Evolutionary conservation across 2,113 vertebrate genomes (phyloP).

Genomic region (Elaphurus davidianus): DNA sequence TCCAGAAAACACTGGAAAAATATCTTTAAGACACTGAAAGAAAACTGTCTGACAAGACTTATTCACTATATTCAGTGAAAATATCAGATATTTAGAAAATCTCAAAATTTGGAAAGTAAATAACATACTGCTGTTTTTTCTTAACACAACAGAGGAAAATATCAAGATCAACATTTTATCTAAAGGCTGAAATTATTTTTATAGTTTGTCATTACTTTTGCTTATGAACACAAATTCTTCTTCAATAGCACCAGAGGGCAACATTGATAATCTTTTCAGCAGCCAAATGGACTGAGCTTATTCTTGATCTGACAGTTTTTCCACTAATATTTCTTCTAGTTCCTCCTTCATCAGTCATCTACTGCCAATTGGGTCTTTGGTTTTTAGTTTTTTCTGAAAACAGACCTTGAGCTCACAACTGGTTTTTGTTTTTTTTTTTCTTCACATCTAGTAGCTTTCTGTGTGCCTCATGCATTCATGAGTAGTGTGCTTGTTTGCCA

Average conservation of each 20-base stretch:
- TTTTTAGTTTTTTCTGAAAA: neutral
- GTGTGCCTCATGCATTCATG: neutral
- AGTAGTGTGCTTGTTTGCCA: neutral
- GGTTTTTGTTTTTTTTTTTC: neutral
- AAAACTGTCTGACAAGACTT: neutral
- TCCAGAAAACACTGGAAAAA: neutral
- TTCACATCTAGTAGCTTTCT: neutral
- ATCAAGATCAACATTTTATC: neutral
- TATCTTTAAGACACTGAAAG: neutral
- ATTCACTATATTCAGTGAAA: neutral
- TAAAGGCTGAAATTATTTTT: neutral
- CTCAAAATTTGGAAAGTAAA: neutral
- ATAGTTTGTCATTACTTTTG: neutral
- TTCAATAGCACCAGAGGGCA: neutral
- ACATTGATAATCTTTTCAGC: neutral
- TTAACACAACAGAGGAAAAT: neutral
- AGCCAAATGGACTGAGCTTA: neutral
- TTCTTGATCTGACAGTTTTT: conserved; percentile 89
- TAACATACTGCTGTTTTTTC: neutral
- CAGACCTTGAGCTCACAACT: neutral
- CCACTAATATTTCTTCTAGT: conserved; percentile 90
- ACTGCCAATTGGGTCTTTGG: conserved; percentile 87
- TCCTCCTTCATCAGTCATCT: conserved; percentile 95
- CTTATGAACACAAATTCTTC: neutral
- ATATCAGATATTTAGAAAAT: neutral